phyloP scores from a whole-genome alignment of 2,797 vertebrate species.

The Lutjanus argentimaculatus region DNA sequence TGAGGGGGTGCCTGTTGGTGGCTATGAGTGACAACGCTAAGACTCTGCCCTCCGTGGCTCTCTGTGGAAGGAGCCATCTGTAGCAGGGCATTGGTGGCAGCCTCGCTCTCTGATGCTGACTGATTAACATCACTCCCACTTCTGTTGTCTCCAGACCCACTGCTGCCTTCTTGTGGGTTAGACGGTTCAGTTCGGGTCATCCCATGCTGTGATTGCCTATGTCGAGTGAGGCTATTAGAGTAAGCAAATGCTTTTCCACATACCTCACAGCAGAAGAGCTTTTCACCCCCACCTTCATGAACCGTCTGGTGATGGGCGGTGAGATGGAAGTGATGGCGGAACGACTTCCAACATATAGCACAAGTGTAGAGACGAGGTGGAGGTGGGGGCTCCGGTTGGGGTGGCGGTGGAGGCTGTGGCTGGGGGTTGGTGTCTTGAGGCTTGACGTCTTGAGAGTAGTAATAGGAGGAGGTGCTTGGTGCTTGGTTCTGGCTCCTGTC shows the following conservation, averaged over 20 bases:
- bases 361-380: slow-evolving; percentile 91
- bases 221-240: slow-evolving; percentile 94
- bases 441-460: slow-evolving; percentile 85
- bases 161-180: slow-evolving; percentile 83
- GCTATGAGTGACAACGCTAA: slow-evolving; percentile 84
- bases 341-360: slow-evolving; percentile 94
- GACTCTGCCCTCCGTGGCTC: slow-evolving; percentile 81
- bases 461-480: slow-evolving; percentile 88
- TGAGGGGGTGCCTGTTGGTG: slow-evolving; percentile 84
- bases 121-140: slow-evolving; percentile 77
- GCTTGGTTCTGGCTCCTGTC: slow-evolving; percentile 86
- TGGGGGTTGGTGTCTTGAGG: slow-evolving; percentile 83
- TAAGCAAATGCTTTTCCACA: slow-evolving; percentile 95
- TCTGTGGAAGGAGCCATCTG: slow-evolving; percentile 86
- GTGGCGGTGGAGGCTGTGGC: slow-evolving; percentile 74
- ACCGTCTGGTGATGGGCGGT: slow-evolving; percentile 94
- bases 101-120: slow-evolving; percentile 87
- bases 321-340: slow-evolving; percentile 93
- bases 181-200: slow-evolving; percentile 82
- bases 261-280: slow-evolving; percentile 92
- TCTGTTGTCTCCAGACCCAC: slow-evolving; percentile 79
- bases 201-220: slow-evolving; percentile 91
- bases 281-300: slow-evolving; percentile 91
- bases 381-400: slow-evolving; percentile 76
- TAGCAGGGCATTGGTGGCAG: slow-evolving; percentile 88